Conservation (phyloP, 2,888 invertebrate genomes). For the Pristionchus maxplancki region DNA sequence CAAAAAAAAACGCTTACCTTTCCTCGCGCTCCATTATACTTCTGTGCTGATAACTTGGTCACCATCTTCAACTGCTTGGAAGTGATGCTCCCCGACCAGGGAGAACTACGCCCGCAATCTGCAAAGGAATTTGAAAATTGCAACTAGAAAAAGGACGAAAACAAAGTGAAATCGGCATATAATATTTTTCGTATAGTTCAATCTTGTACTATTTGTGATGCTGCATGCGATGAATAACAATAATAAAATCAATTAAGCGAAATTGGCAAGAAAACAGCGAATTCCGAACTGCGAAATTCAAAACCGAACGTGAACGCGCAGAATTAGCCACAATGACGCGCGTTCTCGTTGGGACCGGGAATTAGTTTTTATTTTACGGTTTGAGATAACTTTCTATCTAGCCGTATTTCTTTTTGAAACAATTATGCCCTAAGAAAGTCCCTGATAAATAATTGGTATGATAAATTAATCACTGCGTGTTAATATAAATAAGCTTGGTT, state of each 20-base stretch:
- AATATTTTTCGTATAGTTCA: not conserved
- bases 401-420: no score
- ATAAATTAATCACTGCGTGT: no score
- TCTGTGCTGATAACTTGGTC: conserved; percentile 24
- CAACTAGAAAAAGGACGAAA: not conserved
- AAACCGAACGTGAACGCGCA: not conserved
- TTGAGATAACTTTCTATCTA: no score
- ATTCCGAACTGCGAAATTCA: not conserved
- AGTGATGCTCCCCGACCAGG: conserved; percentile 14
- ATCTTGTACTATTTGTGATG: not conserved
- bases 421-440: no score
- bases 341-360: not conserved
- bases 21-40: conserved; percentile 43
- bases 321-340: not conserved
- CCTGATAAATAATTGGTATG: no score
- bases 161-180: not conserved
- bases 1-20: conserved; percentile 25
- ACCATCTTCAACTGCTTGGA: not conserved
- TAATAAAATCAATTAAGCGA: not conserved
- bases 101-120: conserved; percentile 37
- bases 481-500: no score
- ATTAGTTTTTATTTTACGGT: not conserved
- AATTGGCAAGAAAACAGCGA: not conserved
- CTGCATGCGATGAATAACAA: not conserved
- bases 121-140: not conserved